phyloP scores from a whole-genome alignment of 1,140 invertebrate species.

The Spodoptera litura region DNA sequence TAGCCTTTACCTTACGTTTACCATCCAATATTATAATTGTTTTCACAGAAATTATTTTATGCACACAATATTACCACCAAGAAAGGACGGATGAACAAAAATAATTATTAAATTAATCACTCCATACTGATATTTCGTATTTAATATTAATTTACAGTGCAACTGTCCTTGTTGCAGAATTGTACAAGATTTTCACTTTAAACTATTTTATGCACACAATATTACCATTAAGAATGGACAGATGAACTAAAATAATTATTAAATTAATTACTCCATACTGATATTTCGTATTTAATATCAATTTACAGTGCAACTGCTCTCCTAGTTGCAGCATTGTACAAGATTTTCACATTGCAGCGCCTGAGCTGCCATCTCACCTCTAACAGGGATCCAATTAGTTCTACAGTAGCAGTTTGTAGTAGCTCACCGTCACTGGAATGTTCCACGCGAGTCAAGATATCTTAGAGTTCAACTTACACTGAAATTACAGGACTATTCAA shows the following conservation, averaged over 20 bases:
- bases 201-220: too few relatives aligned
- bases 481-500: neutral
- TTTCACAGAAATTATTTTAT: too few relatives aligned
- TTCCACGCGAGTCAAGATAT: neutral
- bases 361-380: conserved; percentile 19
- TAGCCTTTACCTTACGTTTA: too few relatives aligned
- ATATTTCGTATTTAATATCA: neutral
- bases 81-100: too few relatives aligned
- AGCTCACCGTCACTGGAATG: conserved; percentile 4
- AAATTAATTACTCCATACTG: neutral
- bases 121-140: neutral
- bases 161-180: neutral
- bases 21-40: too few relatives aligned
- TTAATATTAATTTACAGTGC: neutral
- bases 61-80: too few relatives aligned
- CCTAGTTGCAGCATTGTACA: neutral
- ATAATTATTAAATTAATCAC: too few relatives aligned
- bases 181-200: conserved; percentile 11
- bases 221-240: too few relatives aligned
- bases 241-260: too few relatives aligned
- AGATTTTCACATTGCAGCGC: conserved; percentile 24
- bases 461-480: neutral
- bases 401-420: conserved; percentile 28
- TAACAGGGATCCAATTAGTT: conserved; percentile 51
- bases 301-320: neutral